These are phyloP conservation scores for Thryonomys swinderianus DNA, from an alignment of 2,113 vertebrate genomes.

Conservation along the genomic window DNA sequence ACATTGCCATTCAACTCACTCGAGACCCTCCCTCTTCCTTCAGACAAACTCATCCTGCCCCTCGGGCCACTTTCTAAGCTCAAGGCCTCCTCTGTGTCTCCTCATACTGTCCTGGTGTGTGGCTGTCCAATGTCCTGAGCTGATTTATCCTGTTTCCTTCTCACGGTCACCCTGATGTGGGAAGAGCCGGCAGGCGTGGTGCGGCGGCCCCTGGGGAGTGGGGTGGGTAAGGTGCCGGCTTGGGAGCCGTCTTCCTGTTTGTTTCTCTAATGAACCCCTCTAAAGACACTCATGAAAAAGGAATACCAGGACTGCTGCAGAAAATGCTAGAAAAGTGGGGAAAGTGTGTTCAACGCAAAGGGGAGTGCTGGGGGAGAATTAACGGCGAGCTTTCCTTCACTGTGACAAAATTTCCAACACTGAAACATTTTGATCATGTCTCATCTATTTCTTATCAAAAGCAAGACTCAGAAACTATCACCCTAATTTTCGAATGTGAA, in stretches of 20 bases:
- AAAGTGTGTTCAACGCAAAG: background rate
- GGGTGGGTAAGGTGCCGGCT: background rate
- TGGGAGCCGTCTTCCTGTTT: background rate
- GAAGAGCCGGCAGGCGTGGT: background rate
- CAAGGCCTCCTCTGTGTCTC: background rate
- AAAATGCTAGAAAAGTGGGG: background rate
- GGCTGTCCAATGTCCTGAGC: background rate
- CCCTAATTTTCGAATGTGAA: background rate
- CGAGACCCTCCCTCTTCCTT: background rate
- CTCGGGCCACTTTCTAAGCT: background rate
- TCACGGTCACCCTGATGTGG: background rate
- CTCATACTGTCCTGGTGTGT: background rate
- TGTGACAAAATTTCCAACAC: background rate
- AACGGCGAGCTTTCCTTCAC: background rate
- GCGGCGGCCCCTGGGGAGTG: background rate
- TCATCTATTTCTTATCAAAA: conserved; percentile 15
- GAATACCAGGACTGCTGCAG: background rate
- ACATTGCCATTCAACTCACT: background rate
- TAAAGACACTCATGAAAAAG: background rate
- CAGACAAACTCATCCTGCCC: background rate
- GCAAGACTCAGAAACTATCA: conserved; percentile 25
- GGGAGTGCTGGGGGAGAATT: background rate
- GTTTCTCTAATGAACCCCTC: background rate
- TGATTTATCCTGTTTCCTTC: background rate
- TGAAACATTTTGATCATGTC: background rate